A percentile compares a stretch with the other conserved stretches of the same genome.
Evolutionary conservation across 2,888 invertebrate genomes (phyloP).

Genomic region (Chloromyia formosa): DNA sequence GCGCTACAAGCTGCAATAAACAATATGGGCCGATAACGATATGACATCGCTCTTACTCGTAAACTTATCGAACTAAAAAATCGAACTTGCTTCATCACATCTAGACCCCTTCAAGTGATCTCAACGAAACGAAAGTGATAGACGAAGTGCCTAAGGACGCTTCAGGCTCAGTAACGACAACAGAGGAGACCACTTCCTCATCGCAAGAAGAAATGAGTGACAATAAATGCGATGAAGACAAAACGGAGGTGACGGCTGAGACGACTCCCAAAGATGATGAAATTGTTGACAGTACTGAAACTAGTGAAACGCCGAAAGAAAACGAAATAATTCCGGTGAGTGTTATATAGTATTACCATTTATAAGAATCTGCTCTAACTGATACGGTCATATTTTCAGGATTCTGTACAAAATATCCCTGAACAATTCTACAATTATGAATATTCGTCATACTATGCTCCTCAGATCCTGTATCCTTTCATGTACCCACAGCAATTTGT

Average conservation of each 20-base stretch:
- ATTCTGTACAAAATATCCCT: constrained; percentile 14
- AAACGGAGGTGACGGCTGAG: background rate
- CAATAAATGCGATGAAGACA: constrained; percentile 19
- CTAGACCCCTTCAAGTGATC: constrained; percentile 40
- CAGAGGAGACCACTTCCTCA: background rate
- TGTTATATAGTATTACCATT: too few species aligned
- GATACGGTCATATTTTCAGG: constrained; percentile 16
- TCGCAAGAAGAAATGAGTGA: constrained; percentile 14
- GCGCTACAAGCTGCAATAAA: background rate
- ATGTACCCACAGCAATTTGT: constrained; percentile 48
- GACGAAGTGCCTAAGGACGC: constrained; percentile 43
- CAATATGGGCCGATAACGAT: too few species aligned
- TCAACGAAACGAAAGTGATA: constrained; percentile 44
- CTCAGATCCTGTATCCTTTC: constrained; percentile 49
- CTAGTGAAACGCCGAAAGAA: background rate
- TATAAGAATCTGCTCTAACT: background rate
- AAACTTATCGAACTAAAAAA: too few species aligned
- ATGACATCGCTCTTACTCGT: too few species aligned
- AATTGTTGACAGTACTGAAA: background rate
- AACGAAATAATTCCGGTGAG: constrained; percentile 25
- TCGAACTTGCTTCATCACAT: too few species aligned
- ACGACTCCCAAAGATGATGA: background rate
- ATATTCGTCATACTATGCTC: constrained; percentile 47
- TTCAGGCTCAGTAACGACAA: constrained; percentile 37
- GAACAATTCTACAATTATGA: constrained; percentile 45